phyloP scores from a whole-genome alignment of 2,113 vertebrate genomes.

The Amphiprion percula region DNA sequence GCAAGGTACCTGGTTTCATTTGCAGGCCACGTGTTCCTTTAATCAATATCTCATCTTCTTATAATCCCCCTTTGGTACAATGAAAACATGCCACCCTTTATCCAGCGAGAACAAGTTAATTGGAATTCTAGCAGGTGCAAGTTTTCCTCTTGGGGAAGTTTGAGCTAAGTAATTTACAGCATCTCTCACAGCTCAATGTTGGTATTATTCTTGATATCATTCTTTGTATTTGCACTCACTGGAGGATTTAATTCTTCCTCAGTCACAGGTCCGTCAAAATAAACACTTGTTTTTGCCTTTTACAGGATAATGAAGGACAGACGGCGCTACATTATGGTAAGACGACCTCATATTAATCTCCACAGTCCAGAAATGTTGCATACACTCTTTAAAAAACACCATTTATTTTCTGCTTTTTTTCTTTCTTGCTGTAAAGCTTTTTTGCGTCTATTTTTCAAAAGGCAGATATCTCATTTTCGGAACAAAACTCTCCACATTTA shows the following conservation, averaged over 20 bases:
- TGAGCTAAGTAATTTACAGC: conserved; percentile 16
- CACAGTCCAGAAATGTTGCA: conserved; percentile 4
- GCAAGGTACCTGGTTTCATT: conserved; percentile 53
- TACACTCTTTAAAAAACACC: not conserved
- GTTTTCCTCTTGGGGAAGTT: conserved; percentile 29
- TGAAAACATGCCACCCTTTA: conserved; percentile 21
- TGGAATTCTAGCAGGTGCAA: conserved; percentile 37
- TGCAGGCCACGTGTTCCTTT: conserved; percentile 47
- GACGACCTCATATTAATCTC: conserved; percentile 53
- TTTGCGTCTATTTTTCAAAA: conserved; percentile 15
- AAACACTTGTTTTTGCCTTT: conserved; percentile 74
- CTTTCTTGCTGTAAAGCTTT: conserved; percentile 12
- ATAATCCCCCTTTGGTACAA: conserved; percentile 54
- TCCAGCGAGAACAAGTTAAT: conserved; percentile 14
- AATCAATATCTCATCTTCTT: conserved; percentile 78
- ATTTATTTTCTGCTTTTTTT: conserved; percentile 7
- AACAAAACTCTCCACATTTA: conserved; percentile 17
- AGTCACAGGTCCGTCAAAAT: conserved; percentile 35
- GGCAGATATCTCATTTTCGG: conserved; percentile 6
- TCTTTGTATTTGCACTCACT: conserved; percentile 24
- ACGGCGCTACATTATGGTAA: conserved; percentile 98
- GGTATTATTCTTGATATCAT: conserved; percentile 7
- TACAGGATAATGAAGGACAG: conserved; percentile 96
- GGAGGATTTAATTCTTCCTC: conserved; percentile 32
- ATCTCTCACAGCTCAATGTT: not conserved